A percentile compares a stretch with the other conserved stretches of the same genome.
phyloP scores from a whole-genome alignment of 1,140 invertebrate genomes.

The Monochamus saltuarius region DNA sequence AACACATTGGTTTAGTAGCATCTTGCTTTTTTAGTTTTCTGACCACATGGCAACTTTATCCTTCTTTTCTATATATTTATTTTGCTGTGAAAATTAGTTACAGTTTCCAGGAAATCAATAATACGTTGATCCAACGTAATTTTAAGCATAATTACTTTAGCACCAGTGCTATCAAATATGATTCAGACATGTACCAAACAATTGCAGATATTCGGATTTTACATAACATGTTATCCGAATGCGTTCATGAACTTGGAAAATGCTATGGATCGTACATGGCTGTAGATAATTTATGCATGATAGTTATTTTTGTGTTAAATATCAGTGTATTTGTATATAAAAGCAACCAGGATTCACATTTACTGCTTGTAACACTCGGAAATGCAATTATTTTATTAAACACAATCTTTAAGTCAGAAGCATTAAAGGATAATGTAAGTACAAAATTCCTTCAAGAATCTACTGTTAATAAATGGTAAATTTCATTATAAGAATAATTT shows the following conservation, averaged over 20 bases:
- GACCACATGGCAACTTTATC: constrained; percentile 27
- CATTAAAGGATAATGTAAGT: constrained; percentile 19
- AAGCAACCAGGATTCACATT: background rate
- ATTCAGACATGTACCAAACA: constrained; percentile 9
- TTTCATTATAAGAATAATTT: too few relatives aligned
- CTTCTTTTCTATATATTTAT: constrained; percentile 26
- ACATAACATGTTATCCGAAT: constrained; percentile 29
- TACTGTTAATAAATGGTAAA: too few relatives aligned
- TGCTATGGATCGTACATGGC: constrained; percentile 32
- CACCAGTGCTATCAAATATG: constrained; percentile 3
- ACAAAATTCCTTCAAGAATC: background rate
- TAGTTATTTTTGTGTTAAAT: constrained; percentile 25
- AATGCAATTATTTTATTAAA: background rate
- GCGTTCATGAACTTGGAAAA: constrained; percentile 23
- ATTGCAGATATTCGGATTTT: constrained; percentile 25
- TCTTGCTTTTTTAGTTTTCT: constrained; percentile 21
- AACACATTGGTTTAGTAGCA: background rate
- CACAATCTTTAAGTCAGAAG: background rate
- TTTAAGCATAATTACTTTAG: constrained; percentile 13
- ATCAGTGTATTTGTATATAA: constrained; percentile 19
- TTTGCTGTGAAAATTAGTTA: constrained; percentile 26
- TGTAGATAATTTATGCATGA: constrained; percentile 23
- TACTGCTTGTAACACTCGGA: constrained; percentile 16
- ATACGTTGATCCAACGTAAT: constrained; percentile 12
- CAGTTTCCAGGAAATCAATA: constrained; percentile 31